phyloP scores from a whole-genome alignment of 2,888 invertebrate genomes.

The Pycnomerus fuliginosus region DNA sequence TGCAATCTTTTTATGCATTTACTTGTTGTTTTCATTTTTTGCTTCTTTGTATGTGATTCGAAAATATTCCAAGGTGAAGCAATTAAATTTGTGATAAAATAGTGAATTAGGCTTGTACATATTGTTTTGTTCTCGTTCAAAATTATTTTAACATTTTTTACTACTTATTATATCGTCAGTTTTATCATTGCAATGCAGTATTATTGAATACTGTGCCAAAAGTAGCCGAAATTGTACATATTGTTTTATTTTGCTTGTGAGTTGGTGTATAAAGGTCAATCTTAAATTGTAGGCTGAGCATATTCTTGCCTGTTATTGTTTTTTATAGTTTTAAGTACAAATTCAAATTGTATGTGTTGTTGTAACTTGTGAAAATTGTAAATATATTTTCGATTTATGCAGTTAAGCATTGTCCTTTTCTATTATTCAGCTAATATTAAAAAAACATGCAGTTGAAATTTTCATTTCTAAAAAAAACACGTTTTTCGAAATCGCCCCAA shows the following conservation, averaged over 20 bases:
- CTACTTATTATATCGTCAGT: conserved; percentile 15
- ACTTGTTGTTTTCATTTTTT: conserved; percentile 41
- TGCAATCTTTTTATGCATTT: conserved; percentile 17
- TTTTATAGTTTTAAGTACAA: conserved; percentile 53
- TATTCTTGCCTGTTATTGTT: conserved; percentile 55
- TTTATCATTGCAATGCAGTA: conserved; percentile 36
- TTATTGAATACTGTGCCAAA: conserved; percentile 49
- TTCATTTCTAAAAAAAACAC: no score
- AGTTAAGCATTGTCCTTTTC: conserved; percentile 22
- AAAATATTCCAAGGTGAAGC: conserved; percentile 48
- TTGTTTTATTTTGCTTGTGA: conserved; percentile 41
- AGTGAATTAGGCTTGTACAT: conserved; percentile 41
- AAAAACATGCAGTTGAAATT: no score
- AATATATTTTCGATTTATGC: conserved; percentile 52
- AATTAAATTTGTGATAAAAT: conserved; percentile 53
- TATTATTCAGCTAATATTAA: no score
- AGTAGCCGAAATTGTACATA: conserved; percentile 39
- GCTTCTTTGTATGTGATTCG: conserved; percentile 51
- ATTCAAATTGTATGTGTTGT: conserved; percentile 53
- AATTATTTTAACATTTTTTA: conserved; percentile 14
- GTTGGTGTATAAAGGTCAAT: conserved; percentile 44
- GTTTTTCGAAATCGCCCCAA: no score
- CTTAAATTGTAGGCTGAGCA: conserved; percentile 49
- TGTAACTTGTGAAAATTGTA: conserved; percentile 53
- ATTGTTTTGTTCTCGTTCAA: conserved; percentile 34